Evolutionary conservation across 2,113 vertebrate genomes (phyloP).

Genomic region (Stigmatopora argus): DNA sequence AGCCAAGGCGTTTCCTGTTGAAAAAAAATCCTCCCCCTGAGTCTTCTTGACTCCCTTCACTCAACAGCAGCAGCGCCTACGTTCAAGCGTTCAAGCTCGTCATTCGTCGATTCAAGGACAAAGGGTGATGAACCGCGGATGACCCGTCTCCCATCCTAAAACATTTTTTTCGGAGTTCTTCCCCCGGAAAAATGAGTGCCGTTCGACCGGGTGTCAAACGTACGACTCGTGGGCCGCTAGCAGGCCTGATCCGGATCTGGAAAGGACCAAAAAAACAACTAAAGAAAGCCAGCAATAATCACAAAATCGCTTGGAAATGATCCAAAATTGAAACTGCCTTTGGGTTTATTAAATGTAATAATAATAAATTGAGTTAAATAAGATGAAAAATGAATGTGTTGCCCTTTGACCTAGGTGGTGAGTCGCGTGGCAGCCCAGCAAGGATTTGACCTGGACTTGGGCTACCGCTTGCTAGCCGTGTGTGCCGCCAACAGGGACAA

Average conservation of each 20-base stretch:
- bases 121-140: constrained; percentile 1
- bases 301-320: too few relatives aligned
- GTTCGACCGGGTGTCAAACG: constrained; percentile 8
- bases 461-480: constrained; percentile 96
- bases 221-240: too few relatives aligned
- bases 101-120: constrained; percentile 23
- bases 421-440: constrained; percentile 97
- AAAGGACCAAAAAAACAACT: too few relatives aligned
- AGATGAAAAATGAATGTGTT: background rate
- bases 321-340: too few relatives aligned
- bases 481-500: constrained; percentile 98
- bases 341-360: background rate
- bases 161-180: background rate
- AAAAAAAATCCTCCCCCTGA: constrained; percentile 31
- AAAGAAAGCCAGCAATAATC: too few relatives aligned
- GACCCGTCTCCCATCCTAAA: background rate
- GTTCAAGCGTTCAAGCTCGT: constrained; percentile 21
- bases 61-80: constrained; percentile 12
- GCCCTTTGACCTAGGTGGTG: constrained; percentile 80
- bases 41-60: constrained; percentile 34
- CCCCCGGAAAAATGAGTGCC: constrained; percentile 5
- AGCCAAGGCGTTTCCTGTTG: constrained; percentile 25
- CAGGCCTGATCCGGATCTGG: too few relatives aligned
- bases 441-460: constrained; percentile 96
- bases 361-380: background rate